These are phyloP conservation scores for Grantiella picta DNA, from an alignment of 2,113 vertebrate genomes.

Conservation along the genomic window DNA sequence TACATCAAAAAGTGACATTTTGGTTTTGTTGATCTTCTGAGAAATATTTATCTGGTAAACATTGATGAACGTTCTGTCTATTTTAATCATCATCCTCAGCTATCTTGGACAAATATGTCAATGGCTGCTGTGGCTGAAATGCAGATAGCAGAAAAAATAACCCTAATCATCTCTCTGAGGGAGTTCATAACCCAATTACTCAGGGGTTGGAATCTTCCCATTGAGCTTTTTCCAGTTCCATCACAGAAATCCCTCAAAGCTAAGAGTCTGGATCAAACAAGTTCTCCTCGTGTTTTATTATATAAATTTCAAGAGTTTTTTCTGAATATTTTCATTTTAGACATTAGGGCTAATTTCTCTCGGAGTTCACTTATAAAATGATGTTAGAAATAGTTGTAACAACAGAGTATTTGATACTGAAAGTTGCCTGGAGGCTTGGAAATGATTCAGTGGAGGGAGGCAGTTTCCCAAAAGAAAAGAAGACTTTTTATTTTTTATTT, in stretches of 20 bases:
- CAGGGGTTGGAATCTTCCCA: not conserved
- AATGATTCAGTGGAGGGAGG: not conserved
- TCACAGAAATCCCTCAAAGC: not conserved
- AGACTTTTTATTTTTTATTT: not conserved
- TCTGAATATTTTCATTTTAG: not conserved
- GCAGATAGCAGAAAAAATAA: not conserved
- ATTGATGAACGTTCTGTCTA: not conserved
- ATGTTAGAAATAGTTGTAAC: not conserved
- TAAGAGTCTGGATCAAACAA: not conserved
- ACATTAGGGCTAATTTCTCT: not conserved
- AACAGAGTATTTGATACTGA: not conserved
- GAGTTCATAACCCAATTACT: not conserved
- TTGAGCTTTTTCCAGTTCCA: not conserved
- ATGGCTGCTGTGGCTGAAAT: not conserved
- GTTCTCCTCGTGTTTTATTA: not conserved
- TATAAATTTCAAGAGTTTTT: not conserved
- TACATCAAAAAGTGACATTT: not conserved
- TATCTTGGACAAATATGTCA: not conserved
- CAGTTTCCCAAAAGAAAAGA: conserved; percentile 33
- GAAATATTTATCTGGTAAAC: not conserved
- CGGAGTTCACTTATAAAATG: not conserved
- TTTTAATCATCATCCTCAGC: not conserved
- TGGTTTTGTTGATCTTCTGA: not conserved
- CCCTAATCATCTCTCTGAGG: not conserved
- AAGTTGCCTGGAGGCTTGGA: conserved; percentile 1